These are phyloP conservation scores for Nannobrachium achirus DNA, from an alignment of 2,113 vertebrate species.

Conservation along the genomic window DNA sequence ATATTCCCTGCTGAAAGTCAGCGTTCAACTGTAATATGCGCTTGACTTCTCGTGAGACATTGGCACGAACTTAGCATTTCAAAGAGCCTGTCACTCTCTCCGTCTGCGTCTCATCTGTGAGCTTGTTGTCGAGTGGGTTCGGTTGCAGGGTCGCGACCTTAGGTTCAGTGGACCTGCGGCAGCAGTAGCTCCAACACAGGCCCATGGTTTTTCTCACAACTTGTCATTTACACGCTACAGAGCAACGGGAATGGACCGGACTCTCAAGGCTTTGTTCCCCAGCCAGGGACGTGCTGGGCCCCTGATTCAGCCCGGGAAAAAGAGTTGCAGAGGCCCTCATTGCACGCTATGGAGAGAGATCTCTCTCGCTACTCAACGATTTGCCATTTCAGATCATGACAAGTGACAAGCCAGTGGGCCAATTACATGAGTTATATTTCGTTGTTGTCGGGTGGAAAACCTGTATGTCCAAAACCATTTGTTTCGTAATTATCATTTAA, in stretches of 20 bases:
- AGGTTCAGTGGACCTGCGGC: conserved; percentile 32
- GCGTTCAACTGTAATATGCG: conserved; percentile 12
- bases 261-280: conserved; percentile 65
- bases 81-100: conserved; percentile 15
- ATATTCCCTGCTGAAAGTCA: conserved; percentile 11
- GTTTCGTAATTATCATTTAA: no score
- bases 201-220: conserved; percentile 44
- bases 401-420: no score
- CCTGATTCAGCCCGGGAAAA: no score
- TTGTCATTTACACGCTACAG: conserved; percentile 18
- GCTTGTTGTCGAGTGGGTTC: conserved; percentile 13
- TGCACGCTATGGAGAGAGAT: no score
- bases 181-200: conserved; percentile 15
- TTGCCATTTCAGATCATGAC: no score
- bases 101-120: conserved; percentile 14
- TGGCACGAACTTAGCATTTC: conserved; percentile 19
- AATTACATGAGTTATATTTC: no score
- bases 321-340: no score
- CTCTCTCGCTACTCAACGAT: no score
- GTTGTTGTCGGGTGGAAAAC: no score
- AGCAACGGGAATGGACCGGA: conserved; percentile 52
- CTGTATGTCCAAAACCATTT: no score
- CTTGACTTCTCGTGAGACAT: conserved; percentile 3
- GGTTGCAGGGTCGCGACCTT: not conserved
- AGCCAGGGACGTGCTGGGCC: no score